Percentiles rank a stretch among this genome's conserved stretches.
Evolutionary conservation across 1,140 invertebrate species (phyloP).

Genomic region (Pollicipes pollicipes): DNA sequence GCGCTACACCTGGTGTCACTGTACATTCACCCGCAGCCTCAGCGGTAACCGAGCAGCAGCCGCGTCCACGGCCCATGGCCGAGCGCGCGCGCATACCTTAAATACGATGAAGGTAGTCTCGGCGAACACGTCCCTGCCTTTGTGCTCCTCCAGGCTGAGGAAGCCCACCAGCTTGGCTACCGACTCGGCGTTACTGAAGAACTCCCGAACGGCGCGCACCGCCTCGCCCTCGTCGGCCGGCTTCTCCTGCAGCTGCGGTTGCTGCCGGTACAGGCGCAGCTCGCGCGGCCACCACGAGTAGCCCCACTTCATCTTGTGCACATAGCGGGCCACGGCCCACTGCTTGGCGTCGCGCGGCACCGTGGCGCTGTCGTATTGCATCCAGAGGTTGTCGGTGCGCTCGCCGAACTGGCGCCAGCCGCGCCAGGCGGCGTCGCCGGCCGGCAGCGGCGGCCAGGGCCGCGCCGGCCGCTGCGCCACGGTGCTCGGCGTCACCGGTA

Average conservation of each 20-base stretch:
- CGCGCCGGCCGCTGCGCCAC: conserved; percentile 14
- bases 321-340: conserved; percentile 49
- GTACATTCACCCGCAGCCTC: no score
- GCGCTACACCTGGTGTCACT: no score
- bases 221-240: conserved; percentile 34
- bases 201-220: conserved; percentile 41
- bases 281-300: conserved; percentile 66
- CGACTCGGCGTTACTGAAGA: conserved; percentile 48
- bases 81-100: no score
- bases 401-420: conserved; percentile 27
- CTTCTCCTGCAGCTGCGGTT: conserved; percentile 38
- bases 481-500: conserved; percentile 32
- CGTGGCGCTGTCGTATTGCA: conserved; percentile 45
- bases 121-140: conserved; percentile 63
- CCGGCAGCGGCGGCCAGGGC: conserved; percentile 12
- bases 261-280: conserved; percentile 17
- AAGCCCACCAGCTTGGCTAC: conserved; percentile 53
- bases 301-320: conserved; percentile 51
- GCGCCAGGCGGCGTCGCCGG: conserved; percentile 12
- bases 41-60: no score
- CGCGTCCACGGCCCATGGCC: no score
- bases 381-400: conserved; percentile 48
- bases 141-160: conserved; percentile 67
- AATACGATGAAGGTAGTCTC: conserved; percentile 45
- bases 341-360: conserved; percentile 41